These are phyloP conservation scores for Pseudocheirus occidentalis DNA, from an alignment of 2,797 vertebrate genomes.

Conservation along the genomic window DNA sequence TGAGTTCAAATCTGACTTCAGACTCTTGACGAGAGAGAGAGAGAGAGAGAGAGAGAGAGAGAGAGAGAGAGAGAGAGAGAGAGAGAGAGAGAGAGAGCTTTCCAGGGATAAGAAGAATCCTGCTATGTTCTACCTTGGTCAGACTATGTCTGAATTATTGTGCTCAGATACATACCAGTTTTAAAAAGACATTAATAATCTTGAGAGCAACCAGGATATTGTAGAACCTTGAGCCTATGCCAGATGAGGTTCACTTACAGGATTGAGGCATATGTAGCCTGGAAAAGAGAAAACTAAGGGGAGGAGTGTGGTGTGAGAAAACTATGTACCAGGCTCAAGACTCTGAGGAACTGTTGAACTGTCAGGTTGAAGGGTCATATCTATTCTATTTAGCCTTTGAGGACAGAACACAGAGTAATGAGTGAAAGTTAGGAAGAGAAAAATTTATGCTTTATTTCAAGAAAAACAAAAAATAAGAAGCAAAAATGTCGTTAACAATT, in stretches of 20 bases:
- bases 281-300: background rate
- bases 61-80: no score
- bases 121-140: background rate
- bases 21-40: no score
- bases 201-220: background rate
- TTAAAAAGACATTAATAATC: background rate
- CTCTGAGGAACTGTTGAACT: background rate
- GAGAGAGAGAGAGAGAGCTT: no score
- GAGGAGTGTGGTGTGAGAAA: background rate
- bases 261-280: background rate
- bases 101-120: no score
- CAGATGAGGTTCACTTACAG: background rate
- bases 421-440: background rate
- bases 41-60: no score
- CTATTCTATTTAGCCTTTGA: no score
- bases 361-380: background rate
- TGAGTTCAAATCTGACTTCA: no score
- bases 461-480: no score
- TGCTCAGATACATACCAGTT: background rate
- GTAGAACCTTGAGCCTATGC: background rate
- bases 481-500: no score
- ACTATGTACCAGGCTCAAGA: background rate
- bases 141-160: background rate
- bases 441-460: no score
- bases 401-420: no score